Percentiles rank a stretch among this genome's conserved stretches.
phyloP scores from a whole-genome alignment of 2,888 invertebrate species.

The Argyresthia albistria region DNA sequence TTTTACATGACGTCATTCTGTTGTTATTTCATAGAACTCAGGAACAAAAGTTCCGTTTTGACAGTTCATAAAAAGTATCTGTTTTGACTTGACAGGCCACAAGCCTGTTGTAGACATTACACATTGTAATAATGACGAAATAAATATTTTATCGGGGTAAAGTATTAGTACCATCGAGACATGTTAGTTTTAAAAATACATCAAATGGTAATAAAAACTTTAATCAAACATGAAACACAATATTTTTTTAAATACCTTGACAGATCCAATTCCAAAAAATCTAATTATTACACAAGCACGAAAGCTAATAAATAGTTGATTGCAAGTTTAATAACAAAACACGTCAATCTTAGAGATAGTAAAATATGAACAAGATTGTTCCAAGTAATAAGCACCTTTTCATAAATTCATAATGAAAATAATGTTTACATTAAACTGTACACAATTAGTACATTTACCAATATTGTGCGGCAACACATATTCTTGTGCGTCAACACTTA shows the following conservation, averaged over 20 bases:
- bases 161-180: constrained; percentile 2
- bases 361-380: not conserved
- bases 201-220: not conserved
- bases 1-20: no score
- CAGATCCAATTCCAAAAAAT: not conserved
- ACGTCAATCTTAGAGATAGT: no score
- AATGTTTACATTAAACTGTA: not conserved
- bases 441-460: not conserved
- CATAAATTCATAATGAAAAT: not conserved
- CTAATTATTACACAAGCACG: no score
- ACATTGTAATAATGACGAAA: constrained; percentile 9
- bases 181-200: constrained; percentile 2
- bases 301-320: no score
- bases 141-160: constrained; percentile 9
- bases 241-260: not conserved
- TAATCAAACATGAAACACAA: not conserved
- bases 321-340: no score
- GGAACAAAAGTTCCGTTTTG: no score
- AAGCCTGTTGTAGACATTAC: no score
- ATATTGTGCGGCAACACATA: not conserved
- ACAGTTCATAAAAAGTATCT: no score
- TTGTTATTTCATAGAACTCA: no score
- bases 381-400: constrained; percentile 1
- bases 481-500: not conserved
- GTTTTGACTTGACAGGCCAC: no score